phyloP scores from a whole-genome alignment of 2,797 vertebrate species.

The Philypnodon macrostomus region DNA sequence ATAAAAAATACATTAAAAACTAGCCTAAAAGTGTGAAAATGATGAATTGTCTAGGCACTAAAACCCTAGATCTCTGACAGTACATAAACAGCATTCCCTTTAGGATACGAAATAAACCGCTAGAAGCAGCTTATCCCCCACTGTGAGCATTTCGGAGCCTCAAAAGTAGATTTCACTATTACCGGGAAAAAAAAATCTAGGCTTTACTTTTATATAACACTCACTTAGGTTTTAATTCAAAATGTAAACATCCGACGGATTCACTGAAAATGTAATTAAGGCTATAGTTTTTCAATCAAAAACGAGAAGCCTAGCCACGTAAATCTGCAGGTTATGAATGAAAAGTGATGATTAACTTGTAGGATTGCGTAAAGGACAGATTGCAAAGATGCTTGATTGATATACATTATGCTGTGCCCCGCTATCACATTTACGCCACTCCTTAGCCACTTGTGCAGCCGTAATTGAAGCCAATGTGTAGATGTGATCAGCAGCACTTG shows the following conservation, averaged over 20 bases:
- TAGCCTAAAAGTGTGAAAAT: not conserved
- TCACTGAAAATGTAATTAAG: slow-evolving; percentile 9
- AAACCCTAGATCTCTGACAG: not conserved
- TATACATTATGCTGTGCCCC: slow-evolving; percentile 32
- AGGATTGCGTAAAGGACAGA: slow-evolving; percentile 3
- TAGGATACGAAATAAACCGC: slow-evolving; percentile 15
- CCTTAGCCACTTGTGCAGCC: slow-evolving; percentile 32
- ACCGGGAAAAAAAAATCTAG: slow-evolving; percentile 7
- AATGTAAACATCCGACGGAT: slow-evolving; percentile 8
- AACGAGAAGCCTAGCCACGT: slow-evolving; percentile 8
- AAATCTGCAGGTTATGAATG: slow-evolving; percentile 14
- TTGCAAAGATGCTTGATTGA: slow-evolving; percentile 36
- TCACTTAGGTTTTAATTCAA: not conserved
- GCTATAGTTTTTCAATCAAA: slow-evolving; percentile 15
- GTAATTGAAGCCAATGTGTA: slow-evolving; percentile 55
- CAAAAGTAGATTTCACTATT: not conserved
- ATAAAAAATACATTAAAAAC: not conserved
- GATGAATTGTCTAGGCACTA: not conserved
- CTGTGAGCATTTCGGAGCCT: not conserved
- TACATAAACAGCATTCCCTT: not conserved
- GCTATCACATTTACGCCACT: slow-evolving; percentile 32
- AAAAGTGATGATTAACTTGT: slow-evolving; percentile 21
- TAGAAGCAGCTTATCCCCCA: not conserved
- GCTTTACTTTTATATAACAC: slow-evolving; percentile 18
- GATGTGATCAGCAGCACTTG: slow-evolving; percentile 47